Evolutionary conservation across 2,888 invertebrate species (phyloP).

Genomic region (Brachycybe producta): DNA sequence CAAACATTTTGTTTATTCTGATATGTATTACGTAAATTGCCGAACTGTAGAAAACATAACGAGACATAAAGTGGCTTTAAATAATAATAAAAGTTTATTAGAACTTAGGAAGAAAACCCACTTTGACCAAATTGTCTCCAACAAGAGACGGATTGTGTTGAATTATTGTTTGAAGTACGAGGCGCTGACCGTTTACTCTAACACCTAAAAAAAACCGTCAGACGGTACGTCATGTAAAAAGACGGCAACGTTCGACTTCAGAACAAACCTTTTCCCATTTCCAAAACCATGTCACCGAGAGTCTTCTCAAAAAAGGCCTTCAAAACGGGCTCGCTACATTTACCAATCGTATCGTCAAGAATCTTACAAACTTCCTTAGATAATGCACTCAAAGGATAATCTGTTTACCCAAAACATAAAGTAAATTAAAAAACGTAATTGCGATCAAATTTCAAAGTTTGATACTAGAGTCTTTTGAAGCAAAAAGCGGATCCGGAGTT

Average conservation of each 20-base stretch:
- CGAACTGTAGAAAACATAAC: neutral
- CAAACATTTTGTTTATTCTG: neutral
- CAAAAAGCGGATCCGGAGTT: neutral
- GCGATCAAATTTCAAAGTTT: neutral
- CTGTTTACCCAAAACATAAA: neutral
- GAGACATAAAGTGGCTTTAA: neutral
- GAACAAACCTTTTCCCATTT: neutral
- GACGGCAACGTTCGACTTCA: neutral
- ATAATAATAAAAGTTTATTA: neutral
- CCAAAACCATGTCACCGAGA: neutral
- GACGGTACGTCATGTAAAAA: neutral
- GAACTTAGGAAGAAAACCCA: neutral
- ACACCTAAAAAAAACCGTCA: constrained; percentile 5
- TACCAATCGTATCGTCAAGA: neutral
- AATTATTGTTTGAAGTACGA: neutral
- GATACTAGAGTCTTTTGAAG: neutral
- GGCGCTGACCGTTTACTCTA: neutral
- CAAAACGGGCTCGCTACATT: neutral
- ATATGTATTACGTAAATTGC: neutral
- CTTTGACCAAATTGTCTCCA: neutral
- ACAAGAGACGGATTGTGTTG: neutral
- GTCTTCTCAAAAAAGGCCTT: neutral
- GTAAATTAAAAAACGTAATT: neutral
- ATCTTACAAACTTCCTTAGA: neutral
- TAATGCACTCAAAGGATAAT: neutral